Percentiles rank a stretch among this genome's conserved stretches.
Evolutionary conservation across 1,140 invertebrate species (phyloP).

Genomic region (Anoplophora glabripennis): DNA sequence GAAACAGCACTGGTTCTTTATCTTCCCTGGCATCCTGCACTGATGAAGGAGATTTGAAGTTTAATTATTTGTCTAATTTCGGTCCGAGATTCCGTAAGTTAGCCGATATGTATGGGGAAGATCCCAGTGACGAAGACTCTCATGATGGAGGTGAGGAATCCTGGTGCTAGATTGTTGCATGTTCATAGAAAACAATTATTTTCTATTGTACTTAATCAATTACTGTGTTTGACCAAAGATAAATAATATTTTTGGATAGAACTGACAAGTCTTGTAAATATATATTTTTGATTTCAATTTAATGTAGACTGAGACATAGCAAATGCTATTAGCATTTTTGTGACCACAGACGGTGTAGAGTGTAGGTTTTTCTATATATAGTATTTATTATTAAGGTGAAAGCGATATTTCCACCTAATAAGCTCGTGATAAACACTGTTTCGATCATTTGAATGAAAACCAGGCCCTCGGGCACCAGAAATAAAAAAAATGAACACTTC

Average conservation of each 20-base stretch:
- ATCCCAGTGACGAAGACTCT: conserved; percentile 74
- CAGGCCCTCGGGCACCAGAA: no score
- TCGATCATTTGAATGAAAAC: no score
- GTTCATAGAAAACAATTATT: conserved; percentile 11
- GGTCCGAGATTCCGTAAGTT: conserved; percentile 94
- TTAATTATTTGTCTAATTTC: conserved; percentile 95
- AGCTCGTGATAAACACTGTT: neutral
- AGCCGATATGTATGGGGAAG: conserved; percentile 95
- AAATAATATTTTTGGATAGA: conserved; percentile 31
- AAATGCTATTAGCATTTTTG: neutral
- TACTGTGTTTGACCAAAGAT: conserved; percentile 40
- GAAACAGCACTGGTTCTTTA: conserved; percentile 85
- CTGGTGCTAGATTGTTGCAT: conserved; percentile 61
- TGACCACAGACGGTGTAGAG: conserved; percentile 3
- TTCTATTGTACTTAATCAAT: conserved; percentile 36
- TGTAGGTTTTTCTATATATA: neutral
- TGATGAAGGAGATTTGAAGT: conserved; percentile 93
- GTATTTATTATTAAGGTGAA: neutral
- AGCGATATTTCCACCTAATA: neutral
- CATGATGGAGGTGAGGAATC: conserved; percentile 70
- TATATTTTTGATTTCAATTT: conserved; percentile 4
- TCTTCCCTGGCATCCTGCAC: conserved; percentile 91
- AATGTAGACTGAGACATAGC: neutral
- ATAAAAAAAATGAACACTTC: no score
- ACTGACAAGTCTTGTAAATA: conserved; percentile 10